Conservation (phyloP, 2,113 vertebrate species). For the Chelonoidis abingdonii region DNA sequence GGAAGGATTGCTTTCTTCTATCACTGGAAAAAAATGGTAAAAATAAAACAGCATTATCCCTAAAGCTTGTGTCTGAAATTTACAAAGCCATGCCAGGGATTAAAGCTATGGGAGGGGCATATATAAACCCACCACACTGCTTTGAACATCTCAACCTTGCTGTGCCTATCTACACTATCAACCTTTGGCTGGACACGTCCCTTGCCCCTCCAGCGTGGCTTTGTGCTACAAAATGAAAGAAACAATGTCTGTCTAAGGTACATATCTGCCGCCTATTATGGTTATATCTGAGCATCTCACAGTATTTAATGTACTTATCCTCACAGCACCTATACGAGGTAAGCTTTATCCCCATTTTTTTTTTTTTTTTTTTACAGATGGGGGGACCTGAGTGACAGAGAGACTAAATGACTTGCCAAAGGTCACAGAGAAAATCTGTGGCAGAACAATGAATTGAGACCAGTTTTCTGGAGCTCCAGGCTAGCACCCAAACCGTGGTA, state of each 20-base stretch:
- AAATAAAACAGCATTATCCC: background rate
- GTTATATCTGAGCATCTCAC: background rate
- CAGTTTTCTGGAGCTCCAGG: background rate
- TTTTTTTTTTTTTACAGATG: background rate
- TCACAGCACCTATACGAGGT: background rate
- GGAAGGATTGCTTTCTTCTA: slow-evolving; percentile 1
- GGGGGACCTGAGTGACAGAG: background rate
- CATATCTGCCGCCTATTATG: background rate
- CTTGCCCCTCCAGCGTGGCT: background rate
- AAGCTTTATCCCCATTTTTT: background rate
- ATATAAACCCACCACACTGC: background rate
- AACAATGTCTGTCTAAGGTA: background rate
- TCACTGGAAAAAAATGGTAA: background rate
- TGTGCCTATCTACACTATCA: background rate
- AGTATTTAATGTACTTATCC: background rate
- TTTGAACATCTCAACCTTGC: background rate
- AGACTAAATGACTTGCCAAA: background rate
- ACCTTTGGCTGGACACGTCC: background rate
- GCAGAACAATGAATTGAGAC: background rate
- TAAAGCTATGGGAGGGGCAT: background rate
- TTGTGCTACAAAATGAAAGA: background rate
- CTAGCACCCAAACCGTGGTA: background rate
- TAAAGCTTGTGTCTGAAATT: slow-evolving; percentile 14
- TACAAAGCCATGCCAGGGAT: slow-evolving; percentile 20
- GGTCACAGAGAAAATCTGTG: background rate